Conservation (phyloP, 1,140 invertebrate species). For the Plectrocnemia conspersa region DNA sequence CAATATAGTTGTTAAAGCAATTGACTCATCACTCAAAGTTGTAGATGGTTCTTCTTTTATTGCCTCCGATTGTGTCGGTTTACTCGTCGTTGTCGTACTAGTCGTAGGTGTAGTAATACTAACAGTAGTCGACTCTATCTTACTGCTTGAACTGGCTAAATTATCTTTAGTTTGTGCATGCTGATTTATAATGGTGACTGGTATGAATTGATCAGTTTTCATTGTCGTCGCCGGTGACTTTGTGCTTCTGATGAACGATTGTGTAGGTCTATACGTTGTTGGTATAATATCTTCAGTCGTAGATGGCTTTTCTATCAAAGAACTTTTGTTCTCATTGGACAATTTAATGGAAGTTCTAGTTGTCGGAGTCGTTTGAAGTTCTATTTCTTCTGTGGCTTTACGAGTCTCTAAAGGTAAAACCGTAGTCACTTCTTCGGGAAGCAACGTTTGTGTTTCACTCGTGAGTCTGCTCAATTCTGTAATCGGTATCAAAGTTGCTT, state of each 20-base stretch:
- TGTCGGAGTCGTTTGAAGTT: background rate
- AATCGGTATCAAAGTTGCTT: constrained; percentile 17
- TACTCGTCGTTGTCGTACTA: too few species aligned
- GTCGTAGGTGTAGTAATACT: too few species aligned
- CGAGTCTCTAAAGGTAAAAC: background rate
- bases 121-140: too few species aligned
- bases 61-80: constrained; percentile 28
- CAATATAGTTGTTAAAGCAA: too few species aligned
- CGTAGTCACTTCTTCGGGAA: background rate
- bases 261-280: constrained; percentile 24
- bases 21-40: constrained; percentile 33
- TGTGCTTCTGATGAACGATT: constrained; percentile 11
- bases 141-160: background rate
- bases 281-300: constrained; percentile 14
- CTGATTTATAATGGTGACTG: too few species aligned
- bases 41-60: constrained; percentile 23
- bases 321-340: too few species aligned
- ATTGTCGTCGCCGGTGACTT: background rate
- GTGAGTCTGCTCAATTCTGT: background rate
- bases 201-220: too few species aligned
- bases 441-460: background rate
- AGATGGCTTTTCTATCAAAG: too few species aligned
- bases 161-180: background rate
- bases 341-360: too few species aligned
- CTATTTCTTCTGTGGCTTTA: background rate